These are phyloP conservation scores for Antechinus stuartii DNA, from an alignment of 2,113 vertebrate species.

Conservation along the genomic window DNA sequence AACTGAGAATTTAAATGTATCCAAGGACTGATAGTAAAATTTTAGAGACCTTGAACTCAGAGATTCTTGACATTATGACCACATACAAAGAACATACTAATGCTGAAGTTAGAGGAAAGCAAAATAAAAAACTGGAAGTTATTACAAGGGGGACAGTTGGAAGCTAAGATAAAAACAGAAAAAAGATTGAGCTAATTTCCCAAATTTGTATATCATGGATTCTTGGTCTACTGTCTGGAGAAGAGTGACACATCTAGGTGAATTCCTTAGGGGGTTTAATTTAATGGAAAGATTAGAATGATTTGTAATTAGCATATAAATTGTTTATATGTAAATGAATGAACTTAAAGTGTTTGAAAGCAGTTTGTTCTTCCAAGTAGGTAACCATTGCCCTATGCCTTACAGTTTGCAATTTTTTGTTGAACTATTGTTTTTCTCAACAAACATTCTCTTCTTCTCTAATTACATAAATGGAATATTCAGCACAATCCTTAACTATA, in stretches of 20 bases:
- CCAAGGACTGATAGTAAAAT: not conserved
- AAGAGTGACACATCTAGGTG: not conserved
- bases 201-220: not conserved
- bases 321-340: constrained; percentile 9
- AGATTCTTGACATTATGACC: not conserved
- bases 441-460: not conserved
- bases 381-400: not conserved
- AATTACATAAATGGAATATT: not conserved
- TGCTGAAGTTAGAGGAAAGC: not conserved
- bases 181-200: not conserved
- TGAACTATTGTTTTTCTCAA: not conserved
- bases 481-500: not conserved
- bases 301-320: not conserved
- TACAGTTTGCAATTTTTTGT: not conserved
- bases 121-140: not conserved
- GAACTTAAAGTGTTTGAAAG: not conserved
- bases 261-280: not conserved
- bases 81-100: not conserved
- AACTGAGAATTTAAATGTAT: not conserved
- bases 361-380: not conserved
- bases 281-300: not conserved
- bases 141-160: not conserved
- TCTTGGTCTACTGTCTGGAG: not conserved
- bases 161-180: not conserved
- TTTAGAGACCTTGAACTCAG: not conserved